Evolutionary conservation across 2,797 vertebrate species (phyloP), one percentile per base, ranked within the genome.

Genomic region (Gephyroberyx darwinii): DNA sequence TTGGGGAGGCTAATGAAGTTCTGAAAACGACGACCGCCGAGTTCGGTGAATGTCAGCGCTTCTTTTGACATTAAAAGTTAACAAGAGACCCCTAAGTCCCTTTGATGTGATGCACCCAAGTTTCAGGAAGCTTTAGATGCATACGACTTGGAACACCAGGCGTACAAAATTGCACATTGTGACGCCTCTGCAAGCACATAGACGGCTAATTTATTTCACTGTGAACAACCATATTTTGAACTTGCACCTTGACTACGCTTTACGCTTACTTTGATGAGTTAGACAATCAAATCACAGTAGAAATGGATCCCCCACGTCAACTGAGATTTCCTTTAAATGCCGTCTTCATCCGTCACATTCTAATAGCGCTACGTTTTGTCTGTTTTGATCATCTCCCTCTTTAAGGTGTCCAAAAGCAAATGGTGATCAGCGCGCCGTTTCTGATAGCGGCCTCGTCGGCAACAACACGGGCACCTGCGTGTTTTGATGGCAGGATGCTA

Each of bases 401-500:
- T 73, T 74, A 60, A 65, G 71, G 59, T 69, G 77, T 72, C 80
- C 69, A 80, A 90, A 92, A 78, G 87, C 63, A 72, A 63, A 67
- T 70, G 57, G 45, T 20, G 62, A 80, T 55, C 57, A 69, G 61
- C 81, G 30, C 61, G n/a, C 55, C 55, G 59, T 74, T 71, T 54
- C 60, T 78, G 48, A 22, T 62, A 84, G 75, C 73, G 80, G 81
- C 62, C 68, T 64, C 74, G 47, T 67, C 75, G 80, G 56, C 75
- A 69, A 84, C 81, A 78, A 83, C 83, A 57, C 74, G 50, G 85
- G 89, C 90, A 93, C 90, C 90, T 92, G 90, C 50, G 55, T 89
- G 89, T 92, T 90, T 92, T 92, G 89, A 93, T 91, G 89, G 84
- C 84, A 50, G 65, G 86, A 92, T 91, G 92, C 87, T 92, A 94